Percentiles rank a stretch among this genome's conserved stretches.
Evolutionary conservation across 2,113 vertebrate species (phyloP).

Genomic region (Ahaetulla prasina): DNA sequence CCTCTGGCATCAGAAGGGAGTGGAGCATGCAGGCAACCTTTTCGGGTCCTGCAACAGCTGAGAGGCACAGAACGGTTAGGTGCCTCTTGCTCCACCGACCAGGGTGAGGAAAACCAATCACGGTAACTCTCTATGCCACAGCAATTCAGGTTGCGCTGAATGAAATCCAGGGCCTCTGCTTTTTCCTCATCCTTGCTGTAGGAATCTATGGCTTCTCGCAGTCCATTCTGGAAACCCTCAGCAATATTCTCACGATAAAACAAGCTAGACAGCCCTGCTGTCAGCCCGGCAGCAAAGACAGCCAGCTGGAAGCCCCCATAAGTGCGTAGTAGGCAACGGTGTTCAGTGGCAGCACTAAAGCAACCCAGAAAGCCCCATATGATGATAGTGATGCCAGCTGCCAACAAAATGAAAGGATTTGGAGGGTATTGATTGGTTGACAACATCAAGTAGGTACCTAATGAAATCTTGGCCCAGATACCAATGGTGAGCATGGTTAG

Average conservation of each 20-base stretch:
- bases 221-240: slow-evolving; percentile 77
- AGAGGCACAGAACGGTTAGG: slow-evolving; percentile 75
- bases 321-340: slow-evolving; percentile 74
- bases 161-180: slow-evolving; percentile 77
- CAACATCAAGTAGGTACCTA: slow-evolving; percentile 78
- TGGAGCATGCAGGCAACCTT: slow-evolving; percentile 73
- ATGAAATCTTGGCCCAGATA: slow-evolving; percentile 78
- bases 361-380: slow-evolving; percentile 87
- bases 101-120: slow-evolving; percentile 81
- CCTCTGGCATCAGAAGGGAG: slow-evolving; percentile 50
- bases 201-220: slow-evolving; percentile 71
- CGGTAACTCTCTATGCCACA: slow-evolving; percentile 82
- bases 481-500: slow-evolving; percentile 79
- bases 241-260: slow-evolving; percentile 79
- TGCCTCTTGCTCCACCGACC: slow-evolving; percentile 64
- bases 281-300: slow-evolving; percentile 73
- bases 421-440: slow-evolving; percentile 77
- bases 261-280: slow-evolving; percentile 77
- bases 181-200: slow-evolving; percentile 78
- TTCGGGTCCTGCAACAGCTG: slow-evolving; percentile 79
- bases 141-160: slow-evolving; percentile 79
- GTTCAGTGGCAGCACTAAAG: slow-evolving; percentile 79
- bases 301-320: slow-evolving; percentile 77
- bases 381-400: slow-evolving; percentile 73
- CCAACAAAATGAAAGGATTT: slow-evolving; percentile 74